These are phyloP conservation scores for Pogonomyrmex barbatus DNA, from an alignment of 1,140 invertebrate species.

Conservation along the genomic window DNA sequence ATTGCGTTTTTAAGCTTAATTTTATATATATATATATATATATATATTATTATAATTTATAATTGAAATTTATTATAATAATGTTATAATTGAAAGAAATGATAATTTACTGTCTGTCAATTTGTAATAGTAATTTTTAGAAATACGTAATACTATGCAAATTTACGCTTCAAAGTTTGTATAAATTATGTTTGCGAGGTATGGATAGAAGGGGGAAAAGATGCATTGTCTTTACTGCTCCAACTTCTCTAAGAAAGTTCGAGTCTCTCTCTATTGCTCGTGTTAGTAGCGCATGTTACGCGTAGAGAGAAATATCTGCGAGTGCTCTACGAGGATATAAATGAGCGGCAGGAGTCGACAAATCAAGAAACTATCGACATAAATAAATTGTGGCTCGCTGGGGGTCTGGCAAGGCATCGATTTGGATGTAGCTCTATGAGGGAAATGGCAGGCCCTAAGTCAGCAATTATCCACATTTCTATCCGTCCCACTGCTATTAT, in stretches of 20 bases:
- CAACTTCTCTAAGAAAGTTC: conserved; percentile 46
- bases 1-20: neutral
- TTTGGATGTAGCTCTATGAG: conserved; percentile 76
- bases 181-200: conserved; percentile 23
- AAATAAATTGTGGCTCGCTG: conserved; percentile 85
- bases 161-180: neutral
- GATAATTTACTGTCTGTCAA: neutral
- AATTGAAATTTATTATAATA: conserved; percentile 2
- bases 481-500: conserved; percentile 66
- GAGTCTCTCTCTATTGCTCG: conserved; percentile 34
- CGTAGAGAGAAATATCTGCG: conserved; percentile 76
- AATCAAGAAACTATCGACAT: conserved; percentile 87
- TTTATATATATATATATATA: neutral
- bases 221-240: conserved; percentile 33
- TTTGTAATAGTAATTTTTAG: neutral
- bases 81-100: too few relatives aligned
- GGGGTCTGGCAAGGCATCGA: conserved; percentile 79
- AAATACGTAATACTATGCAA: neutral
- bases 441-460: conserved; percentile 83
- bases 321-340: conserved; percentile 80
- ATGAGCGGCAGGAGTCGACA: conserved; percentile 85
- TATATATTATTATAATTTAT: neutral
- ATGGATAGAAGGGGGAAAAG: conserved; percentile 16
- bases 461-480: conserved; percentile 82
- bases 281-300: conserved; percentile 48